phyloP scores from a whole-genome alignment of 2,888 invertebrate species.

The Dryomyza anilis region DNA sequence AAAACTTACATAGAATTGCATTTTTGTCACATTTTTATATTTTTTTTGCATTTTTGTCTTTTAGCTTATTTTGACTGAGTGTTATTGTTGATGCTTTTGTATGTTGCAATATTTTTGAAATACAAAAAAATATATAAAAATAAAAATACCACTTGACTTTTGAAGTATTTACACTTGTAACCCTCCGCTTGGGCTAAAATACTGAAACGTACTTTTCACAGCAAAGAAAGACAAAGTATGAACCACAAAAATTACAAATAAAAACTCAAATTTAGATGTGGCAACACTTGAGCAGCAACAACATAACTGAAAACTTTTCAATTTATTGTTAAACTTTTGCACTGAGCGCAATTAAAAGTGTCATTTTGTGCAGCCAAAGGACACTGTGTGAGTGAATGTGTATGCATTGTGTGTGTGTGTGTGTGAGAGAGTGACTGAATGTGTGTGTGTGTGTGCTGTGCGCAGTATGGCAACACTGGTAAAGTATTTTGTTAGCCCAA shows the following conservation, averaged over 20 bases:
- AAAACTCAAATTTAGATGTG: neutral
- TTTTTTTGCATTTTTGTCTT: neutral
- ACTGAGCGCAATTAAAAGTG: slow-evolving; percentile 55
- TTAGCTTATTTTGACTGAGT: neutral
- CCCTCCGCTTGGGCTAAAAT: neutral
- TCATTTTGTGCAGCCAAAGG: slow-evolving; percentile 44
- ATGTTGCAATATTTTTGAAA: slow-evolving; percentile 9
- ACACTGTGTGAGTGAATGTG: neutral
- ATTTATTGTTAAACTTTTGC: slow-evolving; percentile 55
- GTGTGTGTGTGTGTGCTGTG: no score
- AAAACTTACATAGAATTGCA: slow-evolving; percentile 10
- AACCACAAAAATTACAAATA: slow-evolving; percentile 19
- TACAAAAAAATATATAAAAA: no score
- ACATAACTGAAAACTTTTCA: slow-evolving; percentile 51
- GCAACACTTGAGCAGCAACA: slow-evolving; percentile 26
- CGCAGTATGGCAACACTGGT: neutral
- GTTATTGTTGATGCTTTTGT: neutral
- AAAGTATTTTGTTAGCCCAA: neutral
- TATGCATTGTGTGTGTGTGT: neutral
- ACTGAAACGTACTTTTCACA: slow-evolving; percentile 10
- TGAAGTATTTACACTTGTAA: slow-evolving; percentile 18
- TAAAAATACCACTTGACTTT: slow-evolving; percentile 24
- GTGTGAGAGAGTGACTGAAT: no score
- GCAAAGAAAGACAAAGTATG: neutral
- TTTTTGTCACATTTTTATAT: neutral